These are phyloP conservation scores for Murina feae DNA, from an alignment of 2,113 vertebrate genomes.

Conservation along the genomic window DNA sequence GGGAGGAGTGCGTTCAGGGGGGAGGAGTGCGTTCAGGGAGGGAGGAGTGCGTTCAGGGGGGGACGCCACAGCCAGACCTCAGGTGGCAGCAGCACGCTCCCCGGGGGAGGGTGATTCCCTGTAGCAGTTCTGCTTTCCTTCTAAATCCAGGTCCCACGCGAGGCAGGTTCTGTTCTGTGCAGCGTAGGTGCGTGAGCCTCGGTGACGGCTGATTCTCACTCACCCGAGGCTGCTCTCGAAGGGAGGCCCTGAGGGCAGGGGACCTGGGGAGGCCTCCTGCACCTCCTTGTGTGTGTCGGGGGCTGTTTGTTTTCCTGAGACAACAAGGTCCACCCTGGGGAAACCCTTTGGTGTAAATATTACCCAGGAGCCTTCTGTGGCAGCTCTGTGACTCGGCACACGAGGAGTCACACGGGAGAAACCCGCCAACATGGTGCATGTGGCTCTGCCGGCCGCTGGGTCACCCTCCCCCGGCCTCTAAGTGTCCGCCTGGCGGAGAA, in stretches of 20 bases:
- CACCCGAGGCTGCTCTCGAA: not conserved
- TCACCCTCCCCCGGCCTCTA: accelerated
- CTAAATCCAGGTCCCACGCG: not conserved
- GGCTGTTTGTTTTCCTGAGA: not conserved
- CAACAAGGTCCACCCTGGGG: not conserved
- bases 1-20: too few relatives aligned
- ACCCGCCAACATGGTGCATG: not conserved
- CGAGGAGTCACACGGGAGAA: not conserved
- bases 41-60: too few relatives aligned
- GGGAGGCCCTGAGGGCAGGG: not conserved
- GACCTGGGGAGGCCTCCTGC: not conserved
- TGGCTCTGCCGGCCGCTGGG: not conserved
- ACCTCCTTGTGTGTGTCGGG: not conserved
- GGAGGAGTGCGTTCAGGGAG: too few relatives aligned
- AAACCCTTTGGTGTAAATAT: not conserved
- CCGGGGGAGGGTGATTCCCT: not conserved
- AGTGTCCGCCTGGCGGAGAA: not conserved
- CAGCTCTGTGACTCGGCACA: not conserved
- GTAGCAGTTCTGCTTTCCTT: not conserved
- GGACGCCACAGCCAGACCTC: not conserved
- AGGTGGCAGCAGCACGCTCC: not conserved
- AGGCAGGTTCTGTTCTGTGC: not conserved
- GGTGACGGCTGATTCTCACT: not conserved
- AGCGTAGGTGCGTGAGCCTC: not conserved
- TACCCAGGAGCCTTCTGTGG: not conserved